phyloP scores from a whole-genome alignment of 2,888 invertebrate species.

The Calephelis perditalis region DNA sequence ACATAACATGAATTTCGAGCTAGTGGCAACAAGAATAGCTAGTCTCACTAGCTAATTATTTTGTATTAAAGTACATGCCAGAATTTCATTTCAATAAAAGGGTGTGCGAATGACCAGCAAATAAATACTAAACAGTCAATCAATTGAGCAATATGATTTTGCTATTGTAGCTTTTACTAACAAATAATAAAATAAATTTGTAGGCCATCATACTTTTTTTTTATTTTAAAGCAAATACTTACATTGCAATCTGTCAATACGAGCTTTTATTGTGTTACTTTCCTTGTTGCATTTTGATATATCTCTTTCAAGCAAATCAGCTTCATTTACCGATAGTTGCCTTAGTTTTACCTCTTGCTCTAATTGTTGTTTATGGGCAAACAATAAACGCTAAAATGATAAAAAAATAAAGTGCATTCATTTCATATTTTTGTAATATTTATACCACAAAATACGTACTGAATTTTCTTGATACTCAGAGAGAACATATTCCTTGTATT shows the following conservation, averaged over 20 bases:
- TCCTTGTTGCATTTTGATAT: conserved; percentile 65
- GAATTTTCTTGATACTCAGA: conserved; percentile 71
- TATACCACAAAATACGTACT: conserved; percentile 39
- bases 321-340: conserved; percentile 62
- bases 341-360: conserved; percentile 82
- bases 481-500: conserved; percentile 60
- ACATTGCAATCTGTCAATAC: conserved; percentile 62
- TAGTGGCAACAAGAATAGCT: too few relatives aligned
- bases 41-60: too few relatives aligned
- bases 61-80: too few relatives aligned
- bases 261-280: conserved; percentile 55
- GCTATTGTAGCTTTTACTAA: too few relatives aligned
- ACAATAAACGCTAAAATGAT: conserved; percentile 76
- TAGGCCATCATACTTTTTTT: too few relatives aligned
- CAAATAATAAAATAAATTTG: too few relatives aligned
- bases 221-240: conserved; percentile 21
- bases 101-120: too few relatives aligned
- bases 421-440: neutral
- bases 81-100: too few relatives aligned
- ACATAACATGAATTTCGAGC: too few relatives aligned
- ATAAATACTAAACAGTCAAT: too few relatives aligned
- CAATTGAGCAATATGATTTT: too few relatives aligned
- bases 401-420: neutral
- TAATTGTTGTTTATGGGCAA: conserved; percentile 82
- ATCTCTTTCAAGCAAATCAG: conserved; percentile 64